These are phyloP conservation scores for Plagodis dolabraria DNA, from an alignment of 2,888 invertebrate genomes.

Conservation along the genomic window DNA sequence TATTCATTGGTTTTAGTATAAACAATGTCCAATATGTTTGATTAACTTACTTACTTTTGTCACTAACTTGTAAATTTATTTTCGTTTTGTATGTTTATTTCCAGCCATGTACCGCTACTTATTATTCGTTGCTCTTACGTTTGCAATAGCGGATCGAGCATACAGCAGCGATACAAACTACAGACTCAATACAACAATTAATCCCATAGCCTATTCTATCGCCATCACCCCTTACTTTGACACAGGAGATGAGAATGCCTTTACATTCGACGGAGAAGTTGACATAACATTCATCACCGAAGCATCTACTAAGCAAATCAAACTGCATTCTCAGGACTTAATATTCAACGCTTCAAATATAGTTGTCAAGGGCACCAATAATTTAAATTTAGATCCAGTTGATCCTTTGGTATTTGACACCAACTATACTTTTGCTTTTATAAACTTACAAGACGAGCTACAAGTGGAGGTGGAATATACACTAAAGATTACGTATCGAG, in stretches of 20 bases:
- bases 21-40: too few relatives aligned
- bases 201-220: conserved; percentile 82
- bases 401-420: conserved; percentile 62
- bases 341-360: conserved; percentile 55
- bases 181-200: conserved; percentile 68
- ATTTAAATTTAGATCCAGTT: conserved; percentile 43
- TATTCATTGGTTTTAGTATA: too few relatives aligned
- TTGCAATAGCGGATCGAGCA: conserved; percentile 46
- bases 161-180: conserved; percentile 63
- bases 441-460: conserved; percentile 70
- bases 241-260: conserved; percentile 62
- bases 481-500: conserved; percentile 81
- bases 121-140: conserved; percentile 44
- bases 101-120: conserved; percentile 61
- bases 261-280: conserved; percentile 79
- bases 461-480: conserved; percentile 64
- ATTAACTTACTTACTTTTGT: too few relatives aligned
- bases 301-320: conserved; percentile 59
- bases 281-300: conserved; percentile 64
- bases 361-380: conserved; percentile 42
- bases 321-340: conserved; percentile 70
- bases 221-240: conserved; percentile 81
- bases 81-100: conserved; percentile 34
- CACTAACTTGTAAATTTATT: not conserved
- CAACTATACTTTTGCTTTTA: conserved; percentile 75